Percentiles rank a stretch among this genome's conserved stretches.
Evolutionary conservation across 2,113 vertebrate species (phyloP).

Genomic region (Atherinomorus stipes): DNA sequence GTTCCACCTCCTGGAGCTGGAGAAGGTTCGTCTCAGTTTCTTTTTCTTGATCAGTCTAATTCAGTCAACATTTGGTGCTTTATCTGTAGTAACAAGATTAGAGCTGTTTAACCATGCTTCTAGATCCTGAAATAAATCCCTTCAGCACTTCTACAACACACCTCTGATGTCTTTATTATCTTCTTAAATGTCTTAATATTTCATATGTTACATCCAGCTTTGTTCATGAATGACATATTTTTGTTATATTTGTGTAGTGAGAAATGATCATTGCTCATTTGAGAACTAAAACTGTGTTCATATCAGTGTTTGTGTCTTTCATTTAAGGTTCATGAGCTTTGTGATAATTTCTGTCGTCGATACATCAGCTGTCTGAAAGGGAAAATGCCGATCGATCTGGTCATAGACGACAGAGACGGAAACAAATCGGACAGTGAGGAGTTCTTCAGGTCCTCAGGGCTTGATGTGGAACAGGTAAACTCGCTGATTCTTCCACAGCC

Average conservation of each 20-base stretch:
- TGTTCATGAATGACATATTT: not conserved
- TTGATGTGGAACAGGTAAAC: constrained; percentile 88
- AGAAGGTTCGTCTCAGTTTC: constrained; percentile 80
- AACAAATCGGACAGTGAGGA: constrained; percentile 95
- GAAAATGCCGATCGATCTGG: constrained; percentile 97
- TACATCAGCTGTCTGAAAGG: constrained; percentile 99
- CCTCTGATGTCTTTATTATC: too few species aligned
- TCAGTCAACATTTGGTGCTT: not conserved
- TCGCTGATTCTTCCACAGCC: not conserved
- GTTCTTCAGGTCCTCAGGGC: constrained; percentile 88
- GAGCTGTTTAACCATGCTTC: not conserved
- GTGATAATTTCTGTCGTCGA: constrained; percentile 98
- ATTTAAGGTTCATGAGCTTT: constrained; percentile 93
- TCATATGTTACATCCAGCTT: not conserved
- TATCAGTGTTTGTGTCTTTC: not conserved
- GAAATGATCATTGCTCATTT: not conserved
- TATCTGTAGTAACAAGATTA: constrained; percentile 6
- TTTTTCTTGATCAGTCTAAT: too few species aligned
- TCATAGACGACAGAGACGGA: constrained; percentile 93
- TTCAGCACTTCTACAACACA: not conserved
- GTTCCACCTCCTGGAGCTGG: constrained; percentile 98
- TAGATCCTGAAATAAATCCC: not conserved
- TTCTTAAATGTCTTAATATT: too few species aligned
- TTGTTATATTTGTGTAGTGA: not conserved
- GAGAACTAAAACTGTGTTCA: not conserved